These are phyloP conservation scores for Periphyllus acericola DNA, from an alignment of 2,888 invertebrate species.

Conservation along the genomic window DNA sequence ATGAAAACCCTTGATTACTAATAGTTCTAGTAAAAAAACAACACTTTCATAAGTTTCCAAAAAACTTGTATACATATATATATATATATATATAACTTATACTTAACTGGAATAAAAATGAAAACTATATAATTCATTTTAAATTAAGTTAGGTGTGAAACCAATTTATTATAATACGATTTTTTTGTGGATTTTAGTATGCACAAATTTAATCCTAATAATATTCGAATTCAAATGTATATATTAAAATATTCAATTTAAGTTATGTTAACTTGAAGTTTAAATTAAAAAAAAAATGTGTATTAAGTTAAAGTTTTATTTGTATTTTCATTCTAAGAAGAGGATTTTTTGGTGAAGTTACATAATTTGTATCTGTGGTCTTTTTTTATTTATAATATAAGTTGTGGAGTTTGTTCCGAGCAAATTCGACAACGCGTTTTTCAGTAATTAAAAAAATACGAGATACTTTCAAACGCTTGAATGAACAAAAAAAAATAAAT, in stretches of 20 bases:
- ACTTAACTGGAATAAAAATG: too few species aligned
- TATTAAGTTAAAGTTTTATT: not conserved
- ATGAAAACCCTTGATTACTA: too few species aligned
- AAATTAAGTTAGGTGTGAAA: not conserved
- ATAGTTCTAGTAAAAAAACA: too few species aligned
- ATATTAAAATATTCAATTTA: not conserved
- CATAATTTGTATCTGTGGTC: not conserved
- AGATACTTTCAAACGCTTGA: slow-evolving; percentile 7
- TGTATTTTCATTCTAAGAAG: not conserved
- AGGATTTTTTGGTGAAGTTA: not conserved
- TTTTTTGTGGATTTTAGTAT: not conserved
- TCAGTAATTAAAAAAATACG: slow-evolving; percentile 38
- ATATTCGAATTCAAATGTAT: not conserved
- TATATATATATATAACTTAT: too few species aligned
- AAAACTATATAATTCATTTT: not conserved
- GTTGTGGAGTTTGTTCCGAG: slow-evolving; percentile 13
- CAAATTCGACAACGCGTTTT: not conserved
- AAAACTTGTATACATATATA: too few species aligned
- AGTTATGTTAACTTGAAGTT: not conserved
- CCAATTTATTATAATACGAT: not conserved
- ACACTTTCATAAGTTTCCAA: too few species aligned
- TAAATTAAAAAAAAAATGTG: not conserved
- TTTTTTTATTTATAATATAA: slow-evolving; percentile 25
- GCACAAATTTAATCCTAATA: not conserved
- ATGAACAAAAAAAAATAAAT: slow-evolving; percentile 7